These are phyloP conservation scores for Monopis laevigella DNA, from an alignment of 2,888 invertebrate genomes.

Conservation along the genomic window DNA sequence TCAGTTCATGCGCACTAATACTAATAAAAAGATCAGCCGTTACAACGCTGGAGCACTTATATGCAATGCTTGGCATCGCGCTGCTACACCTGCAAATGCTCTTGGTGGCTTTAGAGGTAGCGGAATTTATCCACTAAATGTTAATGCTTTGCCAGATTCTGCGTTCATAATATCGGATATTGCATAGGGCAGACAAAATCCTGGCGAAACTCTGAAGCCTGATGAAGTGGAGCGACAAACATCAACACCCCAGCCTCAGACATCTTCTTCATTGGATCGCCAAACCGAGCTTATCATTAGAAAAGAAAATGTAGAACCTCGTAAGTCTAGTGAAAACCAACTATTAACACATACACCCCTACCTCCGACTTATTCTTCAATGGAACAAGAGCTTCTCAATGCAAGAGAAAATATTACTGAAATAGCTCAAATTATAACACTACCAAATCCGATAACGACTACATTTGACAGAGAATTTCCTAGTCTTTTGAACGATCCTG, in stretches of 20 bases:
- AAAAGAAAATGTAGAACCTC: no score
- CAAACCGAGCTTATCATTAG: no score
- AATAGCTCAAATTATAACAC: no score
- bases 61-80: constrained; percentile 20
- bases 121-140: constrained; percentile 21
- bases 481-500: constrained; percentile 13
- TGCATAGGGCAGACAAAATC: constrained; percentile 14
- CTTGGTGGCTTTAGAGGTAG: constrained; percentile 20
- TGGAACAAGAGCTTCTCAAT: no score
- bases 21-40: constrained; percentile 20
- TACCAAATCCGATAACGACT: constrained; percentile 7
- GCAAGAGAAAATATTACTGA: no score
- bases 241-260: no score
- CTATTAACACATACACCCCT: no score
- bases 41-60: constrained; percentile 19
- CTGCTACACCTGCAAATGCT: constrained; percentile 21
- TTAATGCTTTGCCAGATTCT: constrained; percentile 21
- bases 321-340: no score
- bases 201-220: constrained; percentile 1
- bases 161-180: constrained; percentile 17
- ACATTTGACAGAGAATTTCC: constrained; percentile 12
- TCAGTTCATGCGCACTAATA: constrained; percentile 18
- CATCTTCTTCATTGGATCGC: no score
- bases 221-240: no score
- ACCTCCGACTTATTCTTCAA: no score